phyloP scores from a whole-genome alignment of 2,113 vertebrate species.

The Prietella phreatophila region DNA sequence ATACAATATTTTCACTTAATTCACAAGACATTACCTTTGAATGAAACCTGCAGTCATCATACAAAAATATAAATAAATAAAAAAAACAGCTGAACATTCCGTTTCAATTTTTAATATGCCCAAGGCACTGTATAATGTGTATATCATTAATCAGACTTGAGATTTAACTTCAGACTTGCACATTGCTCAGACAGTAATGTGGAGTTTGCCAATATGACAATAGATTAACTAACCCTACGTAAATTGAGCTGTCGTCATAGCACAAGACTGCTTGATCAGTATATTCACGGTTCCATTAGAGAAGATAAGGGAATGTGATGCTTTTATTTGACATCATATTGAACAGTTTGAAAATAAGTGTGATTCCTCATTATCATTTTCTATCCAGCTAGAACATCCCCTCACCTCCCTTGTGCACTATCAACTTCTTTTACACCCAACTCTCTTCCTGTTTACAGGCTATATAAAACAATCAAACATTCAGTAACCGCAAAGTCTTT shows the following conservation, averaged over 20 bases:
- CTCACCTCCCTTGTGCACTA: neutral
- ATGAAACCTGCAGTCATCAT: neutral
- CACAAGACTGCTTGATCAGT: neutral
- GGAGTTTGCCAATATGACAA: neutral
- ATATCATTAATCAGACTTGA: neutral
- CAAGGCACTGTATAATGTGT: neutral
- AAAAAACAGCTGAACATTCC: neutral
- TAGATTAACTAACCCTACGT: neutral
- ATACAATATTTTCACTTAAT: neutral
- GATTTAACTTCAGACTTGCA: neutral
- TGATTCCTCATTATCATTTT: neutral
- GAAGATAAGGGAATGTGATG: neutral
- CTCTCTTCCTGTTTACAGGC: neutral
- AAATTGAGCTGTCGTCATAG: neutral
- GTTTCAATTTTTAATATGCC: neutral
- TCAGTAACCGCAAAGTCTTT: neutral
- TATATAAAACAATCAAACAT: neutral
- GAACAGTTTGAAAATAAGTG: neutral
- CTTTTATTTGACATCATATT: neutral
- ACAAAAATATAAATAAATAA: neutral
- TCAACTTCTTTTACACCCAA: neutral
- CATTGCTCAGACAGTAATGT: neutral
- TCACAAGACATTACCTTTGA: neutral
- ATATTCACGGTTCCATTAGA: neutral
- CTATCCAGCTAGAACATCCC: neutral